Conservation (phyloP, 2,797 vertebrate species). For the Sebastes trivittatus region DNA sequence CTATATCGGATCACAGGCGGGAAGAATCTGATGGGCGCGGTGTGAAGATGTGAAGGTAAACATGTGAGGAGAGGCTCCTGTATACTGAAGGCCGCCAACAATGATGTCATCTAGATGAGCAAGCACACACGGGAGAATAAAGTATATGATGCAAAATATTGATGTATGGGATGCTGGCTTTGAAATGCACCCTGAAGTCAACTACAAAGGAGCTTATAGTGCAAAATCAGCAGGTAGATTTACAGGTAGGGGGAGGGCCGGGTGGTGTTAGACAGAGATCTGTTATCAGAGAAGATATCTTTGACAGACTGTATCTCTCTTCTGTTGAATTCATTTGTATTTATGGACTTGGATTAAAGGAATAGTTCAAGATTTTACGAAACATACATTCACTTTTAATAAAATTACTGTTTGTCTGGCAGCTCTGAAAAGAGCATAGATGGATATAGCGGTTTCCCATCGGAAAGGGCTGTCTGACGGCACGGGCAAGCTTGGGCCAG, state of each 20-base stretch:
- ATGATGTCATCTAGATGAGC: slow-evolving; percentile 40
- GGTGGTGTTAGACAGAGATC: neutral
- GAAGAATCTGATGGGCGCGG: neutral
- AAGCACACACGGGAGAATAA: slow-evolving; percentile 7
- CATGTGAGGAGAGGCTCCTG: slow-evolving; percentile 6
- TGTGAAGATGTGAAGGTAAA: slow-evolving; percentile 61
- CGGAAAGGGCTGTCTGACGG: too few species aligned
- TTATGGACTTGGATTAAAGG: neutral
- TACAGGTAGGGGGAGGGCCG: neutral
- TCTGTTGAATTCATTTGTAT: neutral
- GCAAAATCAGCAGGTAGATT: slow-evolving; percentile 44
- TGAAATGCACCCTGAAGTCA: slow-evolving; percentile 49
- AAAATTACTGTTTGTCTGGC: too few species aligned
- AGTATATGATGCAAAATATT: slow-evolving; percentile 31
- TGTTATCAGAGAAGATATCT: neutral
- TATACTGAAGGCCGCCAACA: slow-evolving; percentile 8
- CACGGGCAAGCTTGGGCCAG: too few species aligned
- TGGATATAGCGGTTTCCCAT: too few species aligned
- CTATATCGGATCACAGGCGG: slow-evolving; percentile 54
- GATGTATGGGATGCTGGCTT: slow-evolving; percentile 40
- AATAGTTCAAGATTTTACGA: neutral
- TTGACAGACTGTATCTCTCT: neutral
- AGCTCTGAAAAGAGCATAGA: too few species aligned
- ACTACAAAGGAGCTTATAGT: slow-evolving; percentile 43
- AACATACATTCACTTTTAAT: neutral